Evolutionary conservation across 1,140 invertebrate species (phyloP).

Genomic region (Sminthurides bifidus): DNA sequence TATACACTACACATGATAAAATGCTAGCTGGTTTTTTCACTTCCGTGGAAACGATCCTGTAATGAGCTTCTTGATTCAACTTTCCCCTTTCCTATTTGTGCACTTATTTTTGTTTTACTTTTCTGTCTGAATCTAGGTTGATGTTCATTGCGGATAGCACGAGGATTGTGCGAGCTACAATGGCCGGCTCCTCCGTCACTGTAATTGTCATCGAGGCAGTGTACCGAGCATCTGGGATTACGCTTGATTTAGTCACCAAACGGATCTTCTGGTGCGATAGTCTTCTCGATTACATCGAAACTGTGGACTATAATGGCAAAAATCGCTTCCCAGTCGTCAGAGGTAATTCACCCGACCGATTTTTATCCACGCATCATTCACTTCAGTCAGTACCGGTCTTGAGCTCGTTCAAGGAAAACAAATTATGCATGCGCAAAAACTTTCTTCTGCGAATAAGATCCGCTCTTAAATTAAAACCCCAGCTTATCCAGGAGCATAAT

Average conservation of each 20-base stretch:
- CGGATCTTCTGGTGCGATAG: conserved; percentile 94
- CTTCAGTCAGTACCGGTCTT: too few relatives aligned
- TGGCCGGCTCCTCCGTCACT: conserved; percentile 73
- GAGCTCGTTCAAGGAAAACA: too few relatives aligned
- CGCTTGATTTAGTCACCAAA: conserved; percentile 72
- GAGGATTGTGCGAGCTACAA: conserved; percentile 72
- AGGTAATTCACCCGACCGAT: conserved; percentile 36
- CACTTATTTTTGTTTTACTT: too few relatives aligned
- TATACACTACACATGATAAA: too few relatives aligned
- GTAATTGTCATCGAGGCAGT: conserved; percentile 80
- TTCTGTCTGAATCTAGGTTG: conserved; percentile 43
- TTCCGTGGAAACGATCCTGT: too few relatives aligned
- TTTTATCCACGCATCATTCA: too few relatives aligned
- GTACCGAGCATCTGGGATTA: conserved; percentile 75
- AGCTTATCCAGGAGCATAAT: background rate
- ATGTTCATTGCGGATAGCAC: conserved; percentile 92
- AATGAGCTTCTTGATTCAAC: too few relatives aligned
- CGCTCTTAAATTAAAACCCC: too few relatives aligned
- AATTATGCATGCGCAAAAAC: too few relatives aligned
- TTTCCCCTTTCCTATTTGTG: too few relatives aligned
- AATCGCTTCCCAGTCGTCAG: conserved; percentile 63
- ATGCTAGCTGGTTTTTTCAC: too few relatives aligned
- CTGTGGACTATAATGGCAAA: conserved; percentile 84
- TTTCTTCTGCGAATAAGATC: too few relatives aligned
- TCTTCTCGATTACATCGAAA: conserved; percentile 86